Evolutionary conservation across 2,113 vertebrate species (phyloP).

Genomic region (Propithecus coquereli): DNA sequence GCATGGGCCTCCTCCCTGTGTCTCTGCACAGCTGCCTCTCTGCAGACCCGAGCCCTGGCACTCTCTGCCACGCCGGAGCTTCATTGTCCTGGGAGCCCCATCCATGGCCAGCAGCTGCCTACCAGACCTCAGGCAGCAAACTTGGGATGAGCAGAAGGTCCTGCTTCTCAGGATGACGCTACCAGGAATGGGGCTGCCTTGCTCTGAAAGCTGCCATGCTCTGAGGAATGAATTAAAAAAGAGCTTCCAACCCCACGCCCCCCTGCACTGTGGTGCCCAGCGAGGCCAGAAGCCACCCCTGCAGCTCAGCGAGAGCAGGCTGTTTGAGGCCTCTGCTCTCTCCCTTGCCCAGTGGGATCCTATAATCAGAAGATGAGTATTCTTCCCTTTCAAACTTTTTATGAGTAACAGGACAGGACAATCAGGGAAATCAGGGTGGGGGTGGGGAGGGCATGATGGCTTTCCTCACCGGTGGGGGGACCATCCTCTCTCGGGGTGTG

Average conservation of each 20-base stretch:
- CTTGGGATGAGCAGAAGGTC: not conserved
- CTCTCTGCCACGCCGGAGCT: not conserved
- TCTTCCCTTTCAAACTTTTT: not conserved
- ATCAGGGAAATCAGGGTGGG: not conserved
- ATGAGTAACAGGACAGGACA: not conserved
- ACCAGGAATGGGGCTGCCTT: too few relatives aligned
- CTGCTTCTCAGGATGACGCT: not conserved
- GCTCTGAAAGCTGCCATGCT: not conserved
- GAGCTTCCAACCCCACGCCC: too few relatives aligned
- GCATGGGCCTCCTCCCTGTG: fast-evolving
- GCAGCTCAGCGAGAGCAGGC: fast-evolving
- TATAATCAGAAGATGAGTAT: not conserved
- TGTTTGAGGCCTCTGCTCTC: not conserved
- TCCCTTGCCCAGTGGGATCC: not conserved
- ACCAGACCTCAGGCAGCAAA: too few relatives aligned
- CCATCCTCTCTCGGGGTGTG: not conserved
- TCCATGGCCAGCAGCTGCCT: not conserved
- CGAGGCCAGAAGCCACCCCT: not conserved
- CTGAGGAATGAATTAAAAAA: not conserved
- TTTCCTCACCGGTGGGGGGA: fast-evolving
- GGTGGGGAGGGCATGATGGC: not conserved
- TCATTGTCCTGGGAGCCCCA: not conserved
- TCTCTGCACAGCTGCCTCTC: fast-evolving
- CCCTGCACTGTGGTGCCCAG: fast-evolving
- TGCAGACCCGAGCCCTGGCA: too few relatives aligned